Evolutionary conservation across 2,888 invertebrate genomes (phyloP).

Genomic region (Aplocera efformata): DNA sequence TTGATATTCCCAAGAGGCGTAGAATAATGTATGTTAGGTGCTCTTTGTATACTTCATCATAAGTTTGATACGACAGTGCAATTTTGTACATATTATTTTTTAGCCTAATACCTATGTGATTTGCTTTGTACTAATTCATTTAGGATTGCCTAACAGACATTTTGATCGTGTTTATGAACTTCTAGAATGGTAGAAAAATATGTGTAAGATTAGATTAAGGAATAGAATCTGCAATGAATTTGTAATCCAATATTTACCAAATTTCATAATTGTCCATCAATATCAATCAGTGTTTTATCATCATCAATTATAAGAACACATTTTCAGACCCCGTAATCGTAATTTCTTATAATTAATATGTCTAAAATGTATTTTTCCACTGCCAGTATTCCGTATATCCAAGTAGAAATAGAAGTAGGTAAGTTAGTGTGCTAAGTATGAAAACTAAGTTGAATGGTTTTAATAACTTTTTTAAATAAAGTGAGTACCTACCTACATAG

Average conservation of each 20-base stretch:
- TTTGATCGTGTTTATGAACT: slow-evolving; percentile 39
- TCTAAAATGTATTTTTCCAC: slow-evolving; percentile 74
- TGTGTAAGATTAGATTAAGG: slow-evolving; percentile 14
- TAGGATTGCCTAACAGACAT: slow-evolving; percentile 28
- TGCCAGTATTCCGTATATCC: slow-evolving; percentile 73
- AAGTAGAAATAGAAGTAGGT: slow-evolving; percentile 54
- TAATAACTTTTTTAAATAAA: slow-evolving; percentile 79
- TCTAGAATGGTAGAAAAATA: slow-evolving; percentile 24
- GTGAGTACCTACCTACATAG: slow-evolving; percentile 34
- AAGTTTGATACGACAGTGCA: slow-evolving; percentile 47
- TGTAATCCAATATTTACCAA: slow-evolving; percentile 7
- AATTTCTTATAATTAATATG: slow-evolving; percentile 49
- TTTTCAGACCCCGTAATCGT: slow-evolving; percentile 37
- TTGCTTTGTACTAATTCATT: slow-evolving; percentile 32
- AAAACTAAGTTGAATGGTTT: slow-evolving; percentile 73
- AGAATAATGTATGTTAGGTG: slow-evolving; percentile 44
- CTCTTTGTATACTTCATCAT: slow-evolving; percentile 48
- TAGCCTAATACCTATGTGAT: slow-evolving; percentile 22
- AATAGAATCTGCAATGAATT: slow-evolving; percentile 13
- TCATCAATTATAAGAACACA: slow-evolving; percentile 22
- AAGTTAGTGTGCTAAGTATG: slow-evolving; percentile 46
- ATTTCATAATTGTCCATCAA: slow-evolving; percentile 2
- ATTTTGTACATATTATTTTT: slow-evolving; percentile 39
- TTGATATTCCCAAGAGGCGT: slow-evolving; percentile 20
- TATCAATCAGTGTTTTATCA: slow-evolving; percentile 5